Conservation (phyloP, 2,888 invertebrate genomes). For the Lypha dubia region DNA sequence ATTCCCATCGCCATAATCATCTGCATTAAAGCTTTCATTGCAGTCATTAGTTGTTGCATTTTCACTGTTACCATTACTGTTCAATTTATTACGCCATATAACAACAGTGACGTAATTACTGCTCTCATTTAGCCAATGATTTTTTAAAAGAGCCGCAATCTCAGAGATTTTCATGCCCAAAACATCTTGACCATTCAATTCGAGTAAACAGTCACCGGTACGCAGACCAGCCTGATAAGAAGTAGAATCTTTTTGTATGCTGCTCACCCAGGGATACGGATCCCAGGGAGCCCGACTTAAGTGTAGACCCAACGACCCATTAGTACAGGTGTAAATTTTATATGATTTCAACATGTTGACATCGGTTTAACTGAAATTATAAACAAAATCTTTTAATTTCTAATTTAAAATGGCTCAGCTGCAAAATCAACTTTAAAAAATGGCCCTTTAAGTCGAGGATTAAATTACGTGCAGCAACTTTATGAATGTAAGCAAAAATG, state of each 20-base stretch:
- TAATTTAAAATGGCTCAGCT: constrained; percentile 50
- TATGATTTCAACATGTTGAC: constrained; percentile 80
- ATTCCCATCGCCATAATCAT: constrained; percentile 17
- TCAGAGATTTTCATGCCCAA: constrained; percentile 81
- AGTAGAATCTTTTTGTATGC: constrained; percentile 86
- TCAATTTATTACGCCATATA: constrained; percentile 81
- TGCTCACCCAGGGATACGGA: constrained; percentile 91
- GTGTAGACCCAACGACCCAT: constrained; percentile 88
- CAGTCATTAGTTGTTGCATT: constrained; percentile 60
- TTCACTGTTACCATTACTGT: constrained; percentile 67
- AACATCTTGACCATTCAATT: constrained; percentile 83
- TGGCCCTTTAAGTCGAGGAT: not conserved
- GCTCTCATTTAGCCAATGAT: constrained; percentile 81
- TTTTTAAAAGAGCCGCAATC: constrained; percentile 79
- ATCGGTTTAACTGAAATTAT: constrained; percentile 67
- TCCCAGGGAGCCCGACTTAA: constrained; percentile 91
- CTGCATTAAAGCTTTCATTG: constrained; percentile 35
- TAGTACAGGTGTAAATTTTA: constrained; percentile 82
- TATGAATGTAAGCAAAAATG: constrained; percentile 6
- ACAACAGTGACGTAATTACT: constrained; percentile 78
- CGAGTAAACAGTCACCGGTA: constrained; percentile 88
- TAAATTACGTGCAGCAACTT: constrained; percentile 36
- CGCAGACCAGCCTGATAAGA: constrained; percentile 87
- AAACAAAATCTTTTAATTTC: constrained; percentile 12
- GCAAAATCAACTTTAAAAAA: not conserved